Evolutionary conservation across 2,888 invertebrate species (phyloP).

Genomic region (Agapostemon virescens): DNA sequence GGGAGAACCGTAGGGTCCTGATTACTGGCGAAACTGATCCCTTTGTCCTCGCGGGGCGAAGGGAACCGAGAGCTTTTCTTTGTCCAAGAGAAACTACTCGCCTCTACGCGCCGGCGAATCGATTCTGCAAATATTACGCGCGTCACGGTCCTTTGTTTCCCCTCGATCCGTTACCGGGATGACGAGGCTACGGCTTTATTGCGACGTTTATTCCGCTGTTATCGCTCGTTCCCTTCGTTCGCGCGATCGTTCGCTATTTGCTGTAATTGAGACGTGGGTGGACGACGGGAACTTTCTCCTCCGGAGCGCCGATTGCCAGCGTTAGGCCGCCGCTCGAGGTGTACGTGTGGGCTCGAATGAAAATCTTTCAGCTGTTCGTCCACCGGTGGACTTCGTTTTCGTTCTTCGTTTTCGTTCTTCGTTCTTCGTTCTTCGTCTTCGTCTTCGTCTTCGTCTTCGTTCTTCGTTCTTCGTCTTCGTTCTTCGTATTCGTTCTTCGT

Average conservation of each 20-base stretch:
- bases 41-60: slow-evolving; percentile 51
- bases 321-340: not conserved
- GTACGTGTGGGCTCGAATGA: not conserved
- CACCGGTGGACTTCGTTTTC: too few relatives aligned
- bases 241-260: slow-evolving; percentile 14
- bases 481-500: too few relatives aligned
- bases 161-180: not conserved
- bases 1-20: slow-evolving; percentile 55
- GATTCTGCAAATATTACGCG: slow-evolving; percentile 31
- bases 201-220: slow-evolving; percentile 22
- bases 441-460: too few relatives aligned
- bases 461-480: too few relatives aligned
- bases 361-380: not conserved
- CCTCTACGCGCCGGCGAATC: slow-evolving; percentile 12
- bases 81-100: slow-evolving; percentile 15
- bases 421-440: too few relatives aligned
- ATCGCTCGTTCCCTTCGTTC: slow-evolving; percentile 27
- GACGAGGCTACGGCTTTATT: slow-evolving; percentile 37
- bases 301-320: not conserved
- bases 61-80: slow-evolving; percentile 24
- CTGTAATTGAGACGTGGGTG: slow-evolving; percentile 18
- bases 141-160: slow-evolving; percentile 9
- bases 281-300: not conserved
- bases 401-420: too few relatives aligned
- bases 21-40: slow-evolving; percentile 50